A percentile compares a stretch with the other conserved stretches of the same genome.
Evolutionary conservation across 2,113 vertebrate species (phyloP).

Genomic region (Tachycineta bicolor): DNA sequence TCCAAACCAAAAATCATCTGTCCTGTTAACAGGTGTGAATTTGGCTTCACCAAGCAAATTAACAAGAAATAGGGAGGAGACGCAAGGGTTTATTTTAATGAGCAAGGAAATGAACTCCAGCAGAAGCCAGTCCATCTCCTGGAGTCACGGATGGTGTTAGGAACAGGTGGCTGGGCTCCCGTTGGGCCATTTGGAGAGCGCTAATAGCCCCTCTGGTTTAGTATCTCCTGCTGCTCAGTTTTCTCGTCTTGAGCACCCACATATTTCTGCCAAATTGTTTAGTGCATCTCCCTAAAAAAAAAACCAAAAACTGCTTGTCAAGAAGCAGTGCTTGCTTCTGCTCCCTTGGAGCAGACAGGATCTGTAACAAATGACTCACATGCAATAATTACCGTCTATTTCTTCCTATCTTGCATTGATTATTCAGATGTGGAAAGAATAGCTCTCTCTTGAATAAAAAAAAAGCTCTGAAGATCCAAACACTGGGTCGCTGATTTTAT

Average conservation of each 20-base stretch:
- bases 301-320: background rate
- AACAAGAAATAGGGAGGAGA: background rate
- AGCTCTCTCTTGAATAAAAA: background rate
- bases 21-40: background rate
- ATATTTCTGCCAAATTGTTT: conserved; percentile 4
- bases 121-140: background rate
- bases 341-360: background rate
- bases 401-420: conserved; percentile 43
- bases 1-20: background rate
- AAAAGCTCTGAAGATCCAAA: background rate
- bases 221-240: background rate
- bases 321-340: background rate
- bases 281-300: background rate
- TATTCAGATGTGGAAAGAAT: conserved; percentile 36
- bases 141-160: background rate
- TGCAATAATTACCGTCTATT: conserved; percentile 40
- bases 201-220: background rate
- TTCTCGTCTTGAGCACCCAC: background rate
- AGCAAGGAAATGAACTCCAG: background rate
- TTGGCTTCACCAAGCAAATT: background rate
- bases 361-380: conserved; percentile 49
- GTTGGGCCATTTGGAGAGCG: background rate
- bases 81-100: background rate
- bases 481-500: background rate
- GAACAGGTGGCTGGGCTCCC: background rate